These are phyloP conservation scores for Chymomyza procnemis DNA, from an alignment of 2,888 invertebrate species.

Conservation along the genomic window DNA sequence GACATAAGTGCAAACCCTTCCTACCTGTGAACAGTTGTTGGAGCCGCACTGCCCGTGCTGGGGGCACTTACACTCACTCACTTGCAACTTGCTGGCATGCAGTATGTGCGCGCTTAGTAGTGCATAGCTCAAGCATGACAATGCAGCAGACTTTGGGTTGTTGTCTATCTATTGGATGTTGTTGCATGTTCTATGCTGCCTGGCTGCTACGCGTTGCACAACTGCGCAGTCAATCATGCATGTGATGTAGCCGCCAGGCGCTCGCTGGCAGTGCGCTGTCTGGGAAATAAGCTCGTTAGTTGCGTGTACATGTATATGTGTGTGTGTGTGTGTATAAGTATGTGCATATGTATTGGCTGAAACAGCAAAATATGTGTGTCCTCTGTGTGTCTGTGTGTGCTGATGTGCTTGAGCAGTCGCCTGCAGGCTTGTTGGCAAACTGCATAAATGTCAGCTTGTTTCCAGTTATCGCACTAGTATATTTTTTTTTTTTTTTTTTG, in stretches of 20 bases:
- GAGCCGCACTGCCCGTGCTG: too few relatives aligned
- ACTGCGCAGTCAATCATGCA: slow-evolving; percentile 72
- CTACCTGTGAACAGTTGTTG: neutral
- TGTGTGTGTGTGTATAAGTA: slow-evolving; percentile 52
- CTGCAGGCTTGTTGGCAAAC: slow-evolving; percentile 68
- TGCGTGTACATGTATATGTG: slow-evolving; percentile 59
- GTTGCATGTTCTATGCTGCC: neutral
- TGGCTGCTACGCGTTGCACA: slow-evolving; percentile 49
- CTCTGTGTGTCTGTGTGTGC: slow-evolving; percentile 34
- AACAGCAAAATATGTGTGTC: too few relatives aligned
- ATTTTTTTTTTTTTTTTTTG: slow-evolving; percentile 14
- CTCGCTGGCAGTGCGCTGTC: slow-evolving; percentile 42
- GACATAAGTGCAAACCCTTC: too few relatives aligned
- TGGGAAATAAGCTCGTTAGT: slow-evolving; percentile 69
- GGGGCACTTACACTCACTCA: neutral
- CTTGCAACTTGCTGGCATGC: slow-evolving; percentile 11
- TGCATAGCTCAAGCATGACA: neutral
- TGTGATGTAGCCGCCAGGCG: slow-evolving; percentile 70
- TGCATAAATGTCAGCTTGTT: slow-evolving; percentile 75
- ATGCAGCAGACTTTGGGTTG: neutral
- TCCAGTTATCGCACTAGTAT: slow-evolving; percentile 73
- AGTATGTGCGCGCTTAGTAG: neutral
- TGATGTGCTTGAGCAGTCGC: slow-evolving; percentile 63
- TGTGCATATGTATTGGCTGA: slow-evolving; percentile 34
- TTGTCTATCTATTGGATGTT: neutral